Conservation (phyloP, 1,140 invertebrate species). For the Bombus pyrosoma region DNA sequence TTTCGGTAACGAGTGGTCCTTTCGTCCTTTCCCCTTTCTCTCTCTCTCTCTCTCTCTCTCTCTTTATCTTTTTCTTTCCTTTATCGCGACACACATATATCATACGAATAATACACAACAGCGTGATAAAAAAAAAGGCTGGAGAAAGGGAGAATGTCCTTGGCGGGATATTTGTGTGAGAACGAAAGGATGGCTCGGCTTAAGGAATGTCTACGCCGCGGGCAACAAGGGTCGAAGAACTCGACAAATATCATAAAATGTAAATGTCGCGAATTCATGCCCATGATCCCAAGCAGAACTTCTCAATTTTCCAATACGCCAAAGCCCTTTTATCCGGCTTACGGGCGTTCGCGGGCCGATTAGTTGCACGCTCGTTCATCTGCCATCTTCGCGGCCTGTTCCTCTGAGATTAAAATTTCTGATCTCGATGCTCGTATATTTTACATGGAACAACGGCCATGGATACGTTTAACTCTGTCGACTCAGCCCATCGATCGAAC, state of each 20-base stretch:
- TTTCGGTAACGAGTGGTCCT: constrained; percentile 58
- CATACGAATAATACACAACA: constrained; percentile 68
- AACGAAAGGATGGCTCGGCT: constrained; percentile 64
- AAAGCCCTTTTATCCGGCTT: constrained; percentile 47
- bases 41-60: constrained; percentile 24
- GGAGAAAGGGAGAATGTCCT: constrained; percentile 38
- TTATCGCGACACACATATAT: constrained; percentile 59
- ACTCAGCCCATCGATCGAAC: not conserved
- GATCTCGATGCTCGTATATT: constrained; percentile 1
- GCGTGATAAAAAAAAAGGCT: constrained; percentile 30
- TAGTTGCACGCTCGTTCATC: constrained; percentile 22
- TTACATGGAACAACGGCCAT: constrained; percentile 4
- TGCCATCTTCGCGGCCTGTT: constrained; percentile 16
- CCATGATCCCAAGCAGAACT: constrained; percentile 53
- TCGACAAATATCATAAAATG: constrained; percentile 71
- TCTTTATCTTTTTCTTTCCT: constrained; percentile 36
- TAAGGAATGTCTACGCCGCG: constrained; percentile 50
- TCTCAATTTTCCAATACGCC: constrained; percentile 65
- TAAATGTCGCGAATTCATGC: constrained; percentile 60
- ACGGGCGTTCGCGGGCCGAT: constrained; percentile 38
- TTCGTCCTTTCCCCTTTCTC: not conserved
- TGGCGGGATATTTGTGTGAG: constrained; percentile 72
- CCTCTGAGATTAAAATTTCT: constrained; percentile 57
- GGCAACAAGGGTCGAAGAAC: constrained; percentile 55
- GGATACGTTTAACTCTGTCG: constrained; percentile 15